Conservation (phyloP, 2,888 invertebrate genomes). For the Mimas tiliae region DNA sequence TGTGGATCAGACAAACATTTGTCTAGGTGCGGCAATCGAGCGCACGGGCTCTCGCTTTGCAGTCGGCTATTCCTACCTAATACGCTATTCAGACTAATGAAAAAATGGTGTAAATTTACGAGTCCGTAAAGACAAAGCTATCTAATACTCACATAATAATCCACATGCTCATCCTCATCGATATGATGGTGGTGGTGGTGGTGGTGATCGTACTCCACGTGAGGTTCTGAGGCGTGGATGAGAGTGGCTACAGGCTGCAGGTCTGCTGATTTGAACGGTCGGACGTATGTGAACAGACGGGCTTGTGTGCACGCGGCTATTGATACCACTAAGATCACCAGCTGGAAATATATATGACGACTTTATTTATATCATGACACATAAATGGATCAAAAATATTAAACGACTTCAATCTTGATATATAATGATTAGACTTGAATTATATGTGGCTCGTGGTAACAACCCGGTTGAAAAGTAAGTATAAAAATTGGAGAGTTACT, state of each 20-base stretch:
- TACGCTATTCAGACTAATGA: too few species aligned
- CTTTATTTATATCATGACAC: neutral
- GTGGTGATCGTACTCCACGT: conserved; percentile 60
- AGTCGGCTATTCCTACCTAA: too few species aligned
- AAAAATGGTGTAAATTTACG: too few species aligned
- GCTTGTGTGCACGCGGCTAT: conserved; percentile 60
- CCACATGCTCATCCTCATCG: conserved; percentile 84
- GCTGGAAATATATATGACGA: conserved; percentile 2
- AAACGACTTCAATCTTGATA: too few species aligned
- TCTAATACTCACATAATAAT: conserved; percentile 85
- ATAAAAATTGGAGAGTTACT: too few species aligned
- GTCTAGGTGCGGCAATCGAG: too few species aligned
- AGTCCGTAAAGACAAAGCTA: neutral
- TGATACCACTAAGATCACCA: conserved; percentile 55
- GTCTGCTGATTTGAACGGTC: conserved; percentile 50
- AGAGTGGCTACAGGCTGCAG: conserved; percentile 54
- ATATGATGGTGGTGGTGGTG: conserved; percentile 67
- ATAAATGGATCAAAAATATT: too few species aligned
- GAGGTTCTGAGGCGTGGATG: conserved; percentile 54
- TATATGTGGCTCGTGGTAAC: too few species aligned
- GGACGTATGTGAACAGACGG: conserved; percentile 56
- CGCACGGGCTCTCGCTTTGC: too few species aligned
- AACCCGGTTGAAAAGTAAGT: too few species aligned
- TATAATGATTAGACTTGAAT: too few species aligned
- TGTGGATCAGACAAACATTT: too few species aligned